Evolutionary conservation across 1,140 invertebrate species (phyloP).

Genomic region (Microplitis demolitor): DNA sequence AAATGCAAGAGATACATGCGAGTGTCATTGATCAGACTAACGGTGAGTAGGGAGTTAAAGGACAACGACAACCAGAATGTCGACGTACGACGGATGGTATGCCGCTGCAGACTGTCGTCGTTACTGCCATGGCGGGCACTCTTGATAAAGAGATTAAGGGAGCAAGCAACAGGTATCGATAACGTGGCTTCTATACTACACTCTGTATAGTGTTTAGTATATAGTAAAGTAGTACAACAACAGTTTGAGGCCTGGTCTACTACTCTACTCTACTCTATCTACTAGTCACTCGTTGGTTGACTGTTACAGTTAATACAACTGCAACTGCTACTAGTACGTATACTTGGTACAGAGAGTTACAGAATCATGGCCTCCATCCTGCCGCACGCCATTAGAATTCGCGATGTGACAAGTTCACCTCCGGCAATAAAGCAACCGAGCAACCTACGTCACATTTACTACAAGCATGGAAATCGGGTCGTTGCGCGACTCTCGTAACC

Average conservation of each 20-base stretch:
- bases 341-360: neutral
- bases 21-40: too few relatives aligned
- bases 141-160: conserved; percentile 38
- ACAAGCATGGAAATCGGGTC: conserved; percentile 3
- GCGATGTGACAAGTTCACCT: conserved; percentile 35
- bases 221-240: neutral
- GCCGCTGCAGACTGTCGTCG: conserved; percentile 10
- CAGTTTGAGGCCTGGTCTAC: conserved; percentile 2
- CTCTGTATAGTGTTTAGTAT: neutral
- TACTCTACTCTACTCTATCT: neutral
- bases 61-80: neutral
- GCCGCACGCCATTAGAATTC: conserved; percentile 29
- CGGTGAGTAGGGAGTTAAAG: neutral
- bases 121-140: conserved; percentile 14
- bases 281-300: neutral
- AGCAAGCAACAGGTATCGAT: conserved; percentile 37
- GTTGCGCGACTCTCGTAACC: neutral
- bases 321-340: too few relatives aligned
- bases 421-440: conserved; percentile 29
- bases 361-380: neutral
- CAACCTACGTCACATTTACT: neutral
- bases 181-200: conserved; percentile 26
- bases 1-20: conserved; percentile 29
- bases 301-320: too few relatives aligned
- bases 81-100: neutral